Percentiles rank a stretch among this genome's conserved stretches.
phyloP scores from a whole-genome alignment of 2,888 invertebrate species.

The Conus canariensis region DNA sequence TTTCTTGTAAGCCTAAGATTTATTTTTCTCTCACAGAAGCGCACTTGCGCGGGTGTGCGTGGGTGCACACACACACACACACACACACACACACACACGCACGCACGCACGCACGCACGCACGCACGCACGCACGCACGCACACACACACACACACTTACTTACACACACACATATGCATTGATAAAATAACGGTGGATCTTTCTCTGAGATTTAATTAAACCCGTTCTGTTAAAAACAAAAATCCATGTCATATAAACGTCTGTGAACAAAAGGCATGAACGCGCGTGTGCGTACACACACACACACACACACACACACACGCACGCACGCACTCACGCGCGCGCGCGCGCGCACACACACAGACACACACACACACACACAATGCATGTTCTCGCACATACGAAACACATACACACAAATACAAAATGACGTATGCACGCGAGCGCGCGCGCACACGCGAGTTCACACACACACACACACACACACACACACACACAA shows the following conservation, averaged over 20 bases:
- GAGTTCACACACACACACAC: neutral
- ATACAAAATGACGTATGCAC: neutral
- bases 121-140: neutral
- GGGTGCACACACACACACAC: neutral
- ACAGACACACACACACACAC: neutral
- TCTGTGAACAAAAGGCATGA: too few species aligned
- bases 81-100: neutral
- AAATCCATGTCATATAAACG: too few species aligned
- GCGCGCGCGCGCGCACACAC: neutral
- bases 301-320: neutral
- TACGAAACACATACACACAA: neutral
- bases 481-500: neutral
- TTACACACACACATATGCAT: neutral
- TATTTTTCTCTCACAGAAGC: too few species aligned
- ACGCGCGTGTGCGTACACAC: neutral
- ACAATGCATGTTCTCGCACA: neutral
- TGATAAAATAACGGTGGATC: too few species aligned
- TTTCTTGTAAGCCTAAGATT: too few species aligned
- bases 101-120: neutral
- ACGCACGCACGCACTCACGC: neutral
- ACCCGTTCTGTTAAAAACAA: too few species aligned
- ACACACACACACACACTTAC: constrained; percentile 6
- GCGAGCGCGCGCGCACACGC: neutral
- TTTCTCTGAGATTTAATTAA: too few species aligned
- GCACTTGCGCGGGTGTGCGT: too few species aligned